Base-by-base conservation (phyloP, 2,888 invertebrate genomes). In the Tenthredo livida region DNA sequence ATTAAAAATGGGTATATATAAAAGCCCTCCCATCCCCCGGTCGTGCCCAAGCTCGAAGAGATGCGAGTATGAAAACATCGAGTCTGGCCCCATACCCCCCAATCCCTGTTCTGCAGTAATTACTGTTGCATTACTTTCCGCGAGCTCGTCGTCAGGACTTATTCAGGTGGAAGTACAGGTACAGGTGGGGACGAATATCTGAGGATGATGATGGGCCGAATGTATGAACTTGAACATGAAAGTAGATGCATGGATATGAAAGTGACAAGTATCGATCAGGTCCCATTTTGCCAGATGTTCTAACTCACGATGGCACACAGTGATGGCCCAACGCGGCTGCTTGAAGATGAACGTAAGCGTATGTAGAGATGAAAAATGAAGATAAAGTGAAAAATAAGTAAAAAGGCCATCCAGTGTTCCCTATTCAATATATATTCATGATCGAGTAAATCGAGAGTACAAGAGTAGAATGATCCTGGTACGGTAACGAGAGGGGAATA, bases 1-100 rank as follows among this genome's bases (percentile, higher is more conserved):
- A 91, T 91, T 92, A 90, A 92, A 91, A 92, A 90, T 90, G 89
- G 89, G 88, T 89, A 89, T 88, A 90, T 89, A 89, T 90, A 89
- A 87, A 89, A 87, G 86, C 21, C 58, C 78, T 75, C 70, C 65
- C 84, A 80, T 75, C 82, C 86, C 86, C 85, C 78, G 86, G 84
- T 84, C 65, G 82, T 84, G 77, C 72, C 9, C 9, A 84, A 54
- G 47, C 43, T 17, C 21, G 47, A 82, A 40, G 40, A 50, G 50
- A 47, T 58, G 43, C 33, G 58, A 58, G 58, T 21, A 7, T 7
- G 6, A 33, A 17, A 67, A 33, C 33, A 15, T 33, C 3, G 17
- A 7, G 17, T 17, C 29, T 25, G 33, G 33, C 15, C 10, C 12
- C 33, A 6, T 6, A 5, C 65, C 15, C 65, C 15, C 25, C 65